Evolutionary conservation across 2,797 vertebrate species (phyloP).

Genomic region (Cryptoprocta ferox): DNA sequence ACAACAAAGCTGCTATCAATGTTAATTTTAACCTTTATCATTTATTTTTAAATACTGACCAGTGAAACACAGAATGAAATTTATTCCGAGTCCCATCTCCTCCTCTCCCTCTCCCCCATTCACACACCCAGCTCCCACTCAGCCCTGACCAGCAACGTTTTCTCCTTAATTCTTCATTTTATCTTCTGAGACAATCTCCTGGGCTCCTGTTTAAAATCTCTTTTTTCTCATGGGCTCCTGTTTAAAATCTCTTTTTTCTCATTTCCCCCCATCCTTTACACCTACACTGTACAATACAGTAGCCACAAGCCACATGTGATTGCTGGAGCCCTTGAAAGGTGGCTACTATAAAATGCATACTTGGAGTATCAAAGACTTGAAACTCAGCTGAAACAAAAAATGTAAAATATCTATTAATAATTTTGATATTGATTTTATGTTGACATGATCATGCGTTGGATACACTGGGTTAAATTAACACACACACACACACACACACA

Average conservation of each 20-base stretch:
- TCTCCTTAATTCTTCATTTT: slow-evolving; percentile 6
- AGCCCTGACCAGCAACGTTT: neutral
- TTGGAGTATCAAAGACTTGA: neutral
- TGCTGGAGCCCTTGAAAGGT: neutral
- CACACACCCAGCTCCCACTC: neutral
- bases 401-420: neutral
- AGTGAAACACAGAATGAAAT: neutral
- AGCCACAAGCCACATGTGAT: neutral
- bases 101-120: fast-evolving
- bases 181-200: neutral
- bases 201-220: neutral
- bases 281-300: neutral
- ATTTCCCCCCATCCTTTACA: neutral
- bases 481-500: too few species aligned
- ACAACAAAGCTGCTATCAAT: neutral
- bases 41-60: neutral
- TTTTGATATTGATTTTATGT: neutral
- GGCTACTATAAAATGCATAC: neutral
- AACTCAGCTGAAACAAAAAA: neutral
- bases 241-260: neutral
- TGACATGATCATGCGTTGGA: neutral
- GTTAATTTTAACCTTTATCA: neutral
- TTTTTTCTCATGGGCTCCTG: neutral
- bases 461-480: neutral
- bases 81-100: neutral